These are phyloP conservation scores for Rhegmatorhina hoffmannsi DNA, from an alignment of 2,113 vertebrate genomes.

Conservation along the genomic window DNA sequence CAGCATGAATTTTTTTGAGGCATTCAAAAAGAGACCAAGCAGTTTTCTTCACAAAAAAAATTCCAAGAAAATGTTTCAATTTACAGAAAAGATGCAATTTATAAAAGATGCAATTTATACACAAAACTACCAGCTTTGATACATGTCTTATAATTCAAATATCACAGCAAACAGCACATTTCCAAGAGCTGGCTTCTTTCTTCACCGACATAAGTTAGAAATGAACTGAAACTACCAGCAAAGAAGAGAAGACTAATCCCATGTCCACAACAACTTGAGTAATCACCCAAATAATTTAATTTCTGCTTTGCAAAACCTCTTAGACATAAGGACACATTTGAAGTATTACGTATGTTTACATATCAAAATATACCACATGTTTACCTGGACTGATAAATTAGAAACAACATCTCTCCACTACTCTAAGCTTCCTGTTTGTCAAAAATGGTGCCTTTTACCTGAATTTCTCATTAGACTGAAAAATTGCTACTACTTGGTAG, in stretches of 20 bases:
- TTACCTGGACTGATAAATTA: background rate
- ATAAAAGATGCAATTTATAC: background rate
- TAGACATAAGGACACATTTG: background rate
- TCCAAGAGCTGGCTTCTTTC: background rate
- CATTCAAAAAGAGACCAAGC: background rate
- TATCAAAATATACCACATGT: background rate
- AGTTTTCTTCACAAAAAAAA: background rate
- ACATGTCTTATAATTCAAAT: background rate
- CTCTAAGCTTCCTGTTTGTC: background rate
- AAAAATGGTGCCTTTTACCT: background rate
- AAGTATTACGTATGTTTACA: background rate
- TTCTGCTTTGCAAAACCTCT: background rate
- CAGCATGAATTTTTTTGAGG: background rate
- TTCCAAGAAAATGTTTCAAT: background rate
- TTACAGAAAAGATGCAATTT: background rate
- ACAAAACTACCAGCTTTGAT: background rate
- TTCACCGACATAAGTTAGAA: background rate
- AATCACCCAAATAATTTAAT: background rate
- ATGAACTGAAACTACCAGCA: background rate
- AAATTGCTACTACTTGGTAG: background rate
- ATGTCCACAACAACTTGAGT: background rate
- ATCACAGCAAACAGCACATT: background rate
- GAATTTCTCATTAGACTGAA: background rate
- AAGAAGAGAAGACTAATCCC: background rate
- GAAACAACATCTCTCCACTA: background rate